These are phyloP conservation scores for Ochropleura leucogaster DNA, from an alignment of 2,888 invertebrate species.

Conservation along the genomic window DNA sequence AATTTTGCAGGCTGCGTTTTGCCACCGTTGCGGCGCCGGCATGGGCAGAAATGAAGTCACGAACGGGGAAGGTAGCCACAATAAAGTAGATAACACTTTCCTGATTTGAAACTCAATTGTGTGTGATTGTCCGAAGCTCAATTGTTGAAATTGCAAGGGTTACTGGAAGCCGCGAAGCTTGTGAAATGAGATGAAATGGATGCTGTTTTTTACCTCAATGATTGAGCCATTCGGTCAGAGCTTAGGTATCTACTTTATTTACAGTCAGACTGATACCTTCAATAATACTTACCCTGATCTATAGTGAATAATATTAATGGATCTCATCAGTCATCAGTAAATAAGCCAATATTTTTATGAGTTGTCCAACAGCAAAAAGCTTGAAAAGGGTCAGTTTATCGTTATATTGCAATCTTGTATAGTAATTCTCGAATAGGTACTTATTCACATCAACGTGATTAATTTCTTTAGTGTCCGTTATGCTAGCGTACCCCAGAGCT, in stretches of 20 bases:
- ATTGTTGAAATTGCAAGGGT: constrained; percentile 66
- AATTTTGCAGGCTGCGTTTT: constrained; percentile 58
- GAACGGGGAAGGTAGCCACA: constrained; percentile 68
- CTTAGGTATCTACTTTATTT: constrained; percentile 28
- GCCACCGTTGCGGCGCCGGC: constrained; percentile 52
- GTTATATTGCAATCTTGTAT: constrained; percentile 33
- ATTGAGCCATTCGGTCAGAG: constrained; percentile 51
- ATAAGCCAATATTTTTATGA: constrained; percentile 30
- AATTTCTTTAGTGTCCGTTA: too few relatives aligned
- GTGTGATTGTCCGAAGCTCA: constrained; percentile 71
- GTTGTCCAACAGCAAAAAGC: constrained; percentile 27
- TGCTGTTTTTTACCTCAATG: constrained; percentile 53
- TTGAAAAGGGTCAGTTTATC: constrained; percentile 41
- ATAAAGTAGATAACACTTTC: constrained; percentile 73
- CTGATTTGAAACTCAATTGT: constrained; percentile 74
- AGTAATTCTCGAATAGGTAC: constrained; percentile 30
- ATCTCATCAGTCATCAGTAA: constrained; percentile 39
- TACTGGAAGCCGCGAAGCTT: constrained; percentile 60
- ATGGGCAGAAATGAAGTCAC: constrained; percentile 66
- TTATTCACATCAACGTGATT: constrained; percentile 24
- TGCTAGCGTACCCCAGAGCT: too few relatives aligned
- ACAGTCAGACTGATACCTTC: constrained; percentile 23
- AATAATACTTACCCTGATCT: constrained; percentile 11
- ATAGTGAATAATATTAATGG: constrained; percentile 32
- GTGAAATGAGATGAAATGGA: constrained; percentile 57